These are phyloP conservation scores for western clawed frog (Xenopus tropicalis) DNA, from an alignment of 2,113 vertebrate species.

Conservation along the genomic window DNA sequence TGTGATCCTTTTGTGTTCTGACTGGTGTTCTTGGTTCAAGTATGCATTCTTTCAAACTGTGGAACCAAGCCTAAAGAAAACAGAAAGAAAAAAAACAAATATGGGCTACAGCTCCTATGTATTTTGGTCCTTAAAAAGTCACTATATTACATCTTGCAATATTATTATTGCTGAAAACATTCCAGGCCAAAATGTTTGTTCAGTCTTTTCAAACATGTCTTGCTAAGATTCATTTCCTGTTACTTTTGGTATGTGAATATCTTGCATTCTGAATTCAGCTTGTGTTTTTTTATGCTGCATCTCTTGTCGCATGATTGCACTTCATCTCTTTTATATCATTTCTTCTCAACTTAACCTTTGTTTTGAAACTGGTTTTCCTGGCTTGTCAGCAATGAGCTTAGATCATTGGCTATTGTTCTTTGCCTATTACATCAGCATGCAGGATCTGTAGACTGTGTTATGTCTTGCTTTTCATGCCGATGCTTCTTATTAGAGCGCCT, in stretches of 20 bases:
- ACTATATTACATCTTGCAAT: background rate
- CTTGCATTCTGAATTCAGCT: background rate
- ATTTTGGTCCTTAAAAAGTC: slow-evolving; percentile 5
- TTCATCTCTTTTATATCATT: slow-evolving; percentile 13
- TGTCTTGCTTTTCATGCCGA: slow-evolving; percentile 1
- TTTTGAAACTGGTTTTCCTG: slow-evolving; percentile 3
- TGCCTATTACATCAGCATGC: slow-evolving; percentile 8
- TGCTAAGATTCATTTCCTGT: slow-evolving; percentile 18
- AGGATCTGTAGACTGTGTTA: slow-evolving; percentile 13
- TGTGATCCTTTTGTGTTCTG: no score
- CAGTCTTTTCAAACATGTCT: slow-evolving; percentile 8
- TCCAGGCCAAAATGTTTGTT: slow-evolving; percentile 11
- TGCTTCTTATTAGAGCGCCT: slow-evolving; percentile 15
- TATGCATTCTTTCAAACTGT: no score
- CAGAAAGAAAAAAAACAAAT: background rate
- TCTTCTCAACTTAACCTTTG: background rate
- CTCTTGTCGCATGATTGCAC: slow-evolving; percentile 6
- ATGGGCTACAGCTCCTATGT: background rate
- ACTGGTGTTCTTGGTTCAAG: no score
- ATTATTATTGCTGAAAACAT: slow-evolving; percentile 3
- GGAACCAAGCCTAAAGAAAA: no score
- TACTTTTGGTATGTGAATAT: background rate
- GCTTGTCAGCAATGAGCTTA: slow-evolving; percentile 3
- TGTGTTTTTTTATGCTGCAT: background rate
- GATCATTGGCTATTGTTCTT: slow-evolving; percentile 2